These are phyloP conservation scores for Seira musarum DNA, from an alignment of 2,888 invertebrate species.

Conservation along the genomic window DNA sequence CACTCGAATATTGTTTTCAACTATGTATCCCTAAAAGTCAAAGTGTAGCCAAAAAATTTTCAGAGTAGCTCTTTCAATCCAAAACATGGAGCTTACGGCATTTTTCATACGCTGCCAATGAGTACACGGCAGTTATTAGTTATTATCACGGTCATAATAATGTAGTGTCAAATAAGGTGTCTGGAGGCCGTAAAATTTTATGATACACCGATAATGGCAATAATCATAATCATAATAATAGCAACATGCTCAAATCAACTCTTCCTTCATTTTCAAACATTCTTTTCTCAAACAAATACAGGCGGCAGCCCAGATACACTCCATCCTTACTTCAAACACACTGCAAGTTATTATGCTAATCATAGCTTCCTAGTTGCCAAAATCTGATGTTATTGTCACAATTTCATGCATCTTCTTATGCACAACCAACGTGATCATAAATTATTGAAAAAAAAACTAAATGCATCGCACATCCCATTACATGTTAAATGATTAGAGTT, in stretches of 20 bases:
- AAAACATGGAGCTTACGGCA: neutral
- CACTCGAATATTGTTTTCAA: neutral
- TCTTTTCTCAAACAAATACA: neutral
- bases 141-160: conserved; percentile 38
- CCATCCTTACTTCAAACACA: neutral
- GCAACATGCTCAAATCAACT: conserved; percentile 13
- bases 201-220: conserved; percentile 44
- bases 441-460: too few species aligned
- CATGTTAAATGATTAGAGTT: neutral
- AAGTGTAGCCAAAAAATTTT: neutral
- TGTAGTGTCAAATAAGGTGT: conserved; percentile 50
- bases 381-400: neutral
- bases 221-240: conserved; percentile 41
- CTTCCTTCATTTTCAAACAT: conserved; percentile 4
- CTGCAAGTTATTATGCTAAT: conserved; percentile 14
- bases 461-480: too few species aligned
- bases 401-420: neutral
- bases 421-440: too few species aligned
- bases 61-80: neutral
- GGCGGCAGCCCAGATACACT: neutral
- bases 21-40: neutral
- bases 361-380: conserved; percentile 32
- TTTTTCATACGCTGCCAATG: conserved; percentile 25
- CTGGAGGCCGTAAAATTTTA: conserved; percentile 54
- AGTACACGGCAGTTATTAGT: conserved; percentile 37